Base-by-base conservation (phyloP, 2,888 invertebrate genomes). In the Drosophila kanekoi region DNA sequence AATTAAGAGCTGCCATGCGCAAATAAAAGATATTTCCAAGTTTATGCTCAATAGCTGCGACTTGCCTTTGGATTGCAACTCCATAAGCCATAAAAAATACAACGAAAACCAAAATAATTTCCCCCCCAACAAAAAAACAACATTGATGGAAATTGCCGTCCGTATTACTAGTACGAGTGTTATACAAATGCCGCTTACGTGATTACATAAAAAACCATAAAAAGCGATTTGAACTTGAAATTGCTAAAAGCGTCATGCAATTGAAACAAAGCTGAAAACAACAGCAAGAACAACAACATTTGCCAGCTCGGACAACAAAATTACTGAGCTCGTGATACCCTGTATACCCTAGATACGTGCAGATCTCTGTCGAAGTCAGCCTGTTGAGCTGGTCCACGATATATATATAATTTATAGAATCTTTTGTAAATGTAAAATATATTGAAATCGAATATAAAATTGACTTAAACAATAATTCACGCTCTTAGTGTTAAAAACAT, bases 211-310 rank as follows among this genome's bases (percentile, higher is more conserved):
- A 78, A 70, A 70, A 54, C 66, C 63, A 73, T 75, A 66, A 81
- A 83, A 83, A 81, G 51, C 60, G 60, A 84, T 81, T 84, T 87
- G 79, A 79, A 81, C 87, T 84, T 81, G 79, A 87, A 87, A 72
- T 61, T 60, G 69, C 57, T 63, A 53, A 64, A 80, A 86, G 75
- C 80, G 75, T 70, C 86, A 79, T 81, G 79, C 76, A 81, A 81
- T 73, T 72, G 51, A 82, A 65, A 57, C 54, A 66, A 62, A 69
- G 54, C 58, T 64, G 32, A 45, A 63, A 28, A 28, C 8, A 28
- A 28, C 28, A 8, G 23, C 23, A 23, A 23, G 23, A 23, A 8
- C 28, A 8, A 40, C 43, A 47, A 38, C 48, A 64, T 58, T 53
- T 47, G 44, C 35, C 44, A 37, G 32, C 8, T 40, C 40, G 28